Base-by-base conservation (phyloP, 1,140 invertebrate species). In the Coelopa frigida region DNA sequence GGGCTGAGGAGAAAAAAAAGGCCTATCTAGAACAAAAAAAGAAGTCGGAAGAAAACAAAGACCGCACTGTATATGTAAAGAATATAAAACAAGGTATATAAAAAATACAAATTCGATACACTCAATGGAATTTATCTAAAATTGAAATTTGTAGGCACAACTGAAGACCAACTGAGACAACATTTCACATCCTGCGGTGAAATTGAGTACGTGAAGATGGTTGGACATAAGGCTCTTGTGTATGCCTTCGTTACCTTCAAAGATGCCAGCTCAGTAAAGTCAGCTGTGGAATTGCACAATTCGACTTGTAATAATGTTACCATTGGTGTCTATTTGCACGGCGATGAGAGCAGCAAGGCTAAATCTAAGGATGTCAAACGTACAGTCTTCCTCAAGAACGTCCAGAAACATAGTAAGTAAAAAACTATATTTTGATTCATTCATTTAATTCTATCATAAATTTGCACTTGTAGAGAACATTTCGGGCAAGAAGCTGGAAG, bases 141-240 rank as follows among this genome's bases (percentile, higher is more conserved):
- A n/a, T n/a, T n/a, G n/a, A n/a, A n/a, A n/a, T n/a, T n/a, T n/a
- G n/a, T n/a, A n/a, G n/a, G n/a, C n/a, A 35, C 52, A 2, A 59
- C 33, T 12, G 45, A 43, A 12, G 50, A 52, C 0, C 36, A 65
- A 1, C 1, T 65, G 0, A 41, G 17, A 10, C 32, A 47, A 3
- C 43, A 51, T 23, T 61, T 65, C n/a, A 38, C 43, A 5, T 26
- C 40, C 20, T 55, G 60, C 23, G 61, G 59, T 35, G 24, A 24
- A 2, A 49, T 65, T 27, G 57, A 58, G 3, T 1, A 4, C 1
- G 20, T 58, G 1, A 49, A 36, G 20, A 8, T 56, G 0, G 42
- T 56, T 0, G 10, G 21, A 2, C 57, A 64, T 36, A 46, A 32
- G 7, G 0, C 0, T 1, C 15, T 39, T 22, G 50, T 52, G 10